phyloP scores from a whole-genome alignment of 2,797 vertebrate genomes.

The Sarcoramphus papa region DNA sequence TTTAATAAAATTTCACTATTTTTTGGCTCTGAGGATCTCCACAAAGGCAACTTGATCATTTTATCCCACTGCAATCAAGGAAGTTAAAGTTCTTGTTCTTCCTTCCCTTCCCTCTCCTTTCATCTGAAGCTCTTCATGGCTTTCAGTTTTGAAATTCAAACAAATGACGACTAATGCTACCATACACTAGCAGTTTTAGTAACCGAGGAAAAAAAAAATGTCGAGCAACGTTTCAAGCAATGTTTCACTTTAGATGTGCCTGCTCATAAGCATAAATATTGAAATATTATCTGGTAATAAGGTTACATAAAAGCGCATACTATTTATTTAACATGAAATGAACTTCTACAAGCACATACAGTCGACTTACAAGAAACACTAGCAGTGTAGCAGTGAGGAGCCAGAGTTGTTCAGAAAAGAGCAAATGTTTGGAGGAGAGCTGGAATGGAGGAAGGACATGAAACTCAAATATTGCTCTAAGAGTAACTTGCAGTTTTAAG shows the following conservation, averaged over 20 bases:
- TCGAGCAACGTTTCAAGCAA: not conserved
- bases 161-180: not conserved
- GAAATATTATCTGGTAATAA: not conserved
- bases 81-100: not conserved
- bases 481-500: not conserved
- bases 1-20: not conserved
- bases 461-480: not conserved
- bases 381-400: not conserved
- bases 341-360: not conserved
- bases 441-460: not conserved
- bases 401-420: not conserved
- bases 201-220: not conserved
- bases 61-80: not conserved
- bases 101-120: not conserved
- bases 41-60: conserved; percentile 14
- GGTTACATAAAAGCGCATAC: not conserved
- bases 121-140: not conserved
- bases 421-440: not conserved
- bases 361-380: not conserved
- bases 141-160: not conserved
- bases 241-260: not conserved
- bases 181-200: not conserved
- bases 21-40: conserved; percentile 18
- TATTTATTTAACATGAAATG: not conserved
- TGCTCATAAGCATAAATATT: not conserved